These are phyloP conservation scores for Microplitis manilae DNA, from an alignment of 2,888 invertebrate genomes.

Conservation along the genomic window DNA sequence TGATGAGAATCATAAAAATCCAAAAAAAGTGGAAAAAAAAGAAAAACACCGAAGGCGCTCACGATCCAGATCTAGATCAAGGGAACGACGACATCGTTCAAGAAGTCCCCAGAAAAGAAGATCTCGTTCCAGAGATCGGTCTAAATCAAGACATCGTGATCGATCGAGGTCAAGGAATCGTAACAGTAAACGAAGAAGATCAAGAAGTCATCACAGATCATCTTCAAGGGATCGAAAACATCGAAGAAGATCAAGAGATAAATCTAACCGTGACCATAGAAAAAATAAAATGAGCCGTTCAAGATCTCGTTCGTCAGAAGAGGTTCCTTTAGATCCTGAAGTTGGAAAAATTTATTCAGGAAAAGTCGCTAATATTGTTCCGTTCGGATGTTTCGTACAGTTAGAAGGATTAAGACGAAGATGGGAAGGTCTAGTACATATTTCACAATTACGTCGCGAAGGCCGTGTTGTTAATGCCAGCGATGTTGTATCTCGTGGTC, in stretches of 20 bases:
- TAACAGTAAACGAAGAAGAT: constrained; percentile 46
- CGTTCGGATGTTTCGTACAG: constrained; percentile 99
- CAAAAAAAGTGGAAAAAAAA: constrained; percentile 62
- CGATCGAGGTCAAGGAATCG: constrained; percentile 55
- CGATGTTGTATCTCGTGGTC: constrained; percentile 92
- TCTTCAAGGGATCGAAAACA: constrained; percentile 64
- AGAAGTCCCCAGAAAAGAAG: constrained; percentile 48
- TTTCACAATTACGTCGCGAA: constrained; percentile 93
- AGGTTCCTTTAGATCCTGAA: constrained; percentile 82
- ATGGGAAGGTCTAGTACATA: constrained; percentile 98
- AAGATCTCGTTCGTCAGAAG: constrained; percentile 63
- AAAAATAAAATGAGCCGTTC: constrained; percentile 50
- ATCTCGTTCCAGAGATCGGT: constrained; percentile 51
- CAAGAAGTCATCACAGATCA: constrained; percentile 55
- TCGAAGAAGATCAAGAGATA: constrained; percentile 60
- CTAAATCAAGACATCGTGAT: constrained; percentile 46
- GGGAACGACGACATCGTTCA: constrained; percentile 49
- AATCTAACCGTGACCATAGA: constrained; percentile 55
- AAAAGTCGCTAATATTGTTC: constrained; percentile 94
- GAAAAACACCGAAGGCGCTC: constrained; percentile 56
- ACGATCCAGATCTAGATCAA: constrained; percentile 64
- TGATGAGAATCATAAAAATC: constrained; percentile 43
- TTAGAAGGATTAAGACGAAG: constrained; percentile 90
- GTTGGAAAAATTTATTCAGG: constrained; percentile 93
- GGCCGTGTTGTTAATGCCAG: constrained; percentile 95